Conservation (phyloP, 1,140 invertebrate species). For the Rhagoletis pomonella region DNA sequence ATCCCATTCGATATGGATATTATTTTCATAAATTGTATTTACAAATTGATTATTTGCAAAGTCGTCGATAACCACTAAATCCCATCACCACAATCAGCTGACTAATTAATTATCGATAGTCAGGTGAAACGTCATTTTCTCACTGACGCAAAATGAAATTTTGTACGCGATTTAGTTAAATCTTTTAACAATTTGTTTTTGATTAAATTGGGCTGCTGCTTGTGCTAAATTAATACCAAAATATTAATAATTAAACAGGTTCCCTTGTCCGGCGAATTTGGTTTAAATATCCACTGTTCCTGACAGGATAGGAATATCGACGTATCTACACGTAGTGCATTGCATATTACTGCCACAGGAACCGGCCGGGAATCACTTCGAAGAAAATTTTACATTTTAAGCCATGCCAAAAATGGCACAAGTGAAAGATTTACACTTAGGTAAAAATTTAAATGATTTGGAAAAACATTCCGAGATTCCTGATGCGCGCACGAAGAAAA, state of each 20-base stretch:
- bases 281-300: neutral
- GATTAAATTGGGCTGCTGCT: neutral
- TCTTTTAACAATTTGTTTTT: neutral
- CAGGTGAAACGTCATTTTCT: neutral
- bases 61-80: neutral
- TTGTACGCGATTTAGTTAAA: neutral
- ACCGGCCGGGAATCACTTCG: neutral
- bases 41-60: neutral
- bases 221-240: neutral
- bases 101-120: neutral
- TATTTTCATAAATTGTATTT: too few species aligned
- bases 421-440: slow-evolving; percentile 76
- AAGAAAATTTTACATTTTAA: neutral
- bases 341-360: neutral
- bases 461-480: slow-evolving; percentile 76
- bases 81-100: slow-evolving; percentile 5
- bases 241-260: slow-evolving; percentile 5
- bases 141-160: slow-evolving; percentile 34
- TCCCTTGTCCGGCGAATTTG: neutral
- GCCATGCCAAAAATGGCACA: slow-evolving; percentile 66
- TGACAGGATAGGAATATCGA: neutral
- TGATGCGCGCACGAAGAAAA: slow-evolving; percentile 75
- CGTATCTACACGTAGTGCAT: neutral
- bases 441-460: slow-evolving; percentile 76
- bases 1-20: too few species aligned